Evolutionary conservation across 2,113 vertebrate species (phyloP).

Genomic region (Sigmodon hispidus): DNA sequence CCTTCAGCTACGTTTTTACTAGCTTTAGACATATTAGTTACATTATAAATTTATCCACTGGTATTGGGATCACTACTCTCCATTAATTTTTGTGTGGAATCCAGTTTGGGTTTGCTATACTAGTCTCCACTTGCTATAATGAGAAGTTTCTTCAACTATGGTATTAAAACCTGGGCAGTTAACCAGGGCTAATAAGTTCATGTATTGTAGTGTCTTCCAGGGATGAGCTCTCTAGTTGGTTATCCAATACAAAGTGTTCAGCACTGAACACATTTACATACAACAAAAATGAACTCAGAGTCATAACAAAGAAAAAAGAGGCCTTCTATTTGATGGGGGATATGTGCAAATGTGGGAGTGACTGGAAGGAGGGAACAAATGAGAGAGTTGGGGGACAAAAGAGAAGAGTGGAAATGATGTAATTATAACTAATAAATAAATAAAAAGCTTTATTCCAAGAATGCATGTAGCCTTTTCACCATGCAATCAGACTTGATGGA

Average conservation of each 20-base stretch:
- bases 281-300: background rate
- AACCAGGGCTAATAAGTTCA: background rate
- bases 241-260: background rate
- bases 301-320: background rate
- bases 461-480: background rate
- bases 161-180: background rate
- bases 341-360: no score
- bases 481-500: background rate
- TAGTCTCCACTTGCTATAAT: background rate
- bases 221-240: background rate
- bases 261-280: background rate
- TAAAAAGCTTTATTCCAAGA: background rate
- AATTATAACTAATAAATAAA: background rate
- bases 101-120: background rate
- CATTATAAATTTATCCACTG: background rate
- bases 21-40: background rate
- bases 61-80: no score
- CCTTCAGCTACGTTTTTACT: background rate
- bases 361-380: no score
- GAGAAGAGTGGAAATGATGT: background rate
- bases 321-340: background rate
- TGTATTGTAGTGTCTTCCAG: background rate
- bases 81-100: background rate
- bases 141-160: background rate
- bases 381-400: background rate